phyloP scores from a whole-genome alignment of 30 jellyfish, hydroid and myxozoan genomes.

The Hydractinia echinata region DNA sequence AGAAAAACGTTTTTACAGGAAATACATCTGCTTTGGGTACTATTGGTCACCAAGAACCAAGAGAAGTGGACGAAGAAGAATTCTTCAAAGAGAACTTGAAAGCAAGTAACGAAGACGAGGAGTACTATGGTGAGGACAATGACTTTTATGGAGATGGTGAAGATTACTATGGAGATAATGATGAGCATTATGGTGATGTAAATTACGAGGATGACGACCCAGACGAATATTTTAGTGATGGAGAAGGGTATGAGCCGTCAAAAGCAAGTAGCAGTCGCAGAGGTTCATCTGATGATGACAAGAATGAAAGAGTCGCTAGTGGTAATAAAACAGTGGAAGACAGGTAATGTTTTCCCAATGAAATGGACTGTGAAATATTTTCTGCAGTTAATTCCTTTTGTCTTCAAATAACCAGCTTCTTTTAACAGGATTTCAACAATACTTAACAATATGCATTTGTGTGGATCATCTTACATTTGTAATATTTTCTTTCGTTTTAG shows the following conservation, averaged over 20 bases:
- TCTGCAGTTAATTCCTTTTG: too few relatives aligned
- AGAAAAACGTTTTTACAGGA: constrained; percentile 27
- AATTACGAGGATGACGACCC: constrained; percentile 42
- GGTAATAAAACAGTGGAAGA: neutral
- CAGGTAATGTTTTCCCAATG: neutral
- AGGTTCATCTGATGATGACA: constrained; percentile 11
- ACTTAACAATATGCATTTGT: too few relatives aligned
- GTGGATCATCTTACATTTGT: too few relatives aligned
- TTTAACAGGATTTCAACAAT: too few relatives aligned
- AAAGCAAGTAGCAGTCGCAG: constrained; percentile 32
- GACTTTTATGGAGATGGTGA: constrained; percentile 34
- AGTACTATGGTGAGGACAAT: constrained; percentile 19
- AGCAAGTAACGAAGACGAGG: constrained; percentile 27
- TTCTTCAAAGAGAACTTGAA: constrained; percentile 55
- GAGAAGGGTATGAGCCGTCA: constrained; percentile 29
- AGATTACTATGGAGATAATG: constrained; percentile 19
- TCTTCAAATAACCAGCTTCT: too few relatives aligned
- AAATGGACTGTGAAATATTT: too few relatives aligned
- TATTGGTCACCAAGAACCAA: constrained; percentile 41
- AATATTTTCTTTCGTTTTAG: neutral
- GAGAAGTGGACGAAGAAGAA: constrained; percentile 51
- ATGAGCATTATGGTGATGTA: constrained; percentile 56
- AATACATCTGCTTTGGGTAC: constrained; percentile 37
- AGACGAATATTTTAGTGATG: constrained; percentile 31
- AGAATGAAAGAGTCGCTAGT: neutral